phyloP scores from a whole-genome alignment of 2,797 vertebrate genomes.

The Mastacembelus armatus region DNA sequence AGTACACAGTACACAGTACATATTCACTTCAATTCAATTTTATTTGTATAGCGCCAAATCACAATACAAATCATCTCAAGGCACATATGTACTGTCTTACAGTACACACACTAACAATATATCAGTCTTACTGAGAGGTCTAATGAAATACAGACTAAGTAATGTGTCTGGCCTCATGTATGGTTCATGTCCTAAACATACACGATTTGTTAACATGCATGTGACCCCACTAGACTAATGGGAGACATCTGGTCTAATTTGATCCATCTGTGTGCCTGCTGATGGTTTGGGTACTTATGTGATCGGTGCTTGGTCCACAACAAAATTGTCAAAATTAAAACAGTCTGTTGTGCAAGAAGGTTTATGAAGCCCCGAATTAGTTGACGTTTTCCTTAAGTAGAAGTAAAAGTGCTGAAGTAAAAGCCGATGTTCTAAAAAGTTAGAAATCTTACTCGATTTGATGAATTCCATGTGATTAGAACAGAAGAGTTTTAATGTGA shows the following conservation, averaged over 20 bases:
- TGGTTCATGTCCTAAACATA: too few relatives aligned
- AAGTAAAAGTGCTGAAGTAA: not conserved
- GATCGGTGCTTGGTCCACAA: not conserved
- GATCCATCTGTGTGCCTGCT: constrained; percentile 15
- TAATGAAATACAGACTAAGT: not conserved
- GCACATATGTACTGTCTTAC: too few relatives aligned
- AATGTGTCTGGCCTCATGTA: too few relatives aligned
- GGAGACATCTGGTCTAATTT: constrained; percentile 27
- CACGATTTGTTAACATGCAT: not conserved
- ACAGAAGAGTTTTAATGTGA: constrained; percentile 14
- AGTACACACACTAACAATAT: constrained; percentile 2
- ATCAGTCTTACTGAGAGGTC: not conserved
- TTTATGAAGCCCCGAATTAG: not conserved
- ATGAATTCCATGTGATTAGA: constrained; percentile 5
- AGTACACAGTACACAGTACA: too few relatives aligned
- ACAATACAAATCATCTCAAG: too few relatives aligned
- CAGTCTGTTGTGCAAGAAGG: not conserved
- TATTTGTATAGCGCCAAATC: too few relatives aligned
- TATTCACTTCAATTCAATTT: too few relatives aligned
- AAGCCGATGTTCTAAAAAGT: not conserved
- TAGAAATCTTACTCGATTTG: not conserved
- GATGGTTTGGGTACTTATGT: too few relatives aligned
- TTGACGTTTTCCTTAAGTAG: not conserved
- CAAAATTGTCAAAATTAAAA: not conserved
- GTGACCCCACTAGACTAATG: not conserved